Base-by-base conservation (phyloP, 1,140 invertebrate species). In the Oreohelix idahoensis region DNA sequence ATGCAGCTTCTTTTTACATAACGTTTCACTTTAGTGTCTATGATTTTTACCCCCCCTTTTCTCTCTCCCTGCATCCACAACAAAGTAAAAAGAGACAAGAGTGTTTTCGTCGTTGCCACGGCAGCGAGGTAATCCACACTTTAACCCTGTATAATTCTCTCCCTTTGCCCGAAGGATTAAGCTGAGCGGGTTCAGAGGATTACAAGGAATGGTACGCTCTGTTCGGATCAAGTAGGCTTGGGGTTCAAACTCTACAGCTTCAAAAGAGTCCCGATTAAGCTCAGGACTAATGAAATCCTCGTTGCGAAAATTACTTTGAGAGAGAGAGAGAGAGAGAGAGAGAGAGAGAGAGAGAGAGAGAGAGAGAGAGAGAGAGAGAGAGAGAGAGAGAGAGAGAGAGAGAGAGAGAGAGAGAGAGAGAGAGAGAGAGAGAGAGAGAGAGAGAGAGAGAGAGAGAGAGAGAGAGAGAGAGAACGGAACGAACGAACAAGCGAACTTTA, bases 91-190 rank as follows among this genome's bases (percentile, higher is more conserved):
- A 58, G 51, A 58, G 1, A 17, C 15, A 5, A 58, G 10, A 10
- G 51, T 23, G 10, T 58, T 58, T 23, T 42, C 4, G 15, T 39
- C 71, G 38, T 74, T 35, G 71, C 71, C 71, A 74, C 42, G 71
- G 38, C 38, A 74, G 71, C 71, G 71, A 39, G 69, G 71, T 74
- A 74, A 74, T 74, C 71, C 71, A 74, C 71, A 45, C 11, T 23
- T 17, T 45, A 74, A 74, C 35, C 38, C 38, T 42, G 38, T 42
- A 35, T 74, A 74, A 74, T 74, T n/a, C 71, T 74, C 71, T 74
- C 71, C 70, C 71, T 74, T 74, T 74, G 38, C 71, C 71, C 17
- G 39, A 26, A 36, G 38, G 71, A 74, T 74, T 74, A 74, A 38
- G 36, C 10, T 2, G 1, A 42, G 38, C 38, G n/a, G 71, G 11